Percentiles rank a stretch among this genome's conserved stretches.
phyloP scores from a whole-genome alignment of 2,797 vertebrate species.

The Phrynocephalus guinanensis region DNA sequence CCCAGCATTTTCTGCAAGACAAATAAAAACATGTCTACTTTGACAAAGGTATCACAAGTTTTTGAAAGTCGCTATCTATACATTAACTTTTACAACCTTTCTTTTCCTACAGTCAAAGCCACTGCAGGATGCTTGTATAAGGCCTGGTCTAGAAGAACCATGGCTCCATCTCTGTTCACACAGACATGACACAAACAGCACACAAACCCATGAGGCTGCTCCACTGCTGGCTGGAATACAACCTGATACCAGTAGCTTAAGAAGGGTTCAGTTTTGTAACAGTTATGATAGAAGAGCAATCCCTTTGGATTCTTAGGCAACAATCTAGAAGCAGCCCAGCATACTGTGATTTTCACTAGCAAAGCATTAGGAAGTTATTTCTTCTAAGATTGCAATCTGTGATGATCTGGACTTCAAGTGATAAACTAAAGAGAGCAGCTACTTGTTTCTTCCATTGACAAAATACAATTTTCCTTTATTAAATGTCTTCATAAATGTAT shows the following conservation, averaged over 20 bases:
- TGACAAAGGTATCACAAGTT: neutral
- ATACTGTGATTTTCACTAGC: neutral
- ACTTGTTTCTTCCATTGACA: neutral
- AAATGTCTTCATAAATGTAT: no score
- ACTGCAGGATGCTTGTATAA: neutral
- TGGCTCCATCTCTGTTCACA: neutral
- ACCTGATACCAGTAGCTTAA: neutral
- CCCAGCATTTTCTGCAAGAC: constrained; percentile 88
- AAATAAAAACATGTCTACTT: constrained; percentile 55
- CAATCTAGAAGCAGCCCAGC: neutral
- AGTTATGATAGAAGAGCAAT: neutral
- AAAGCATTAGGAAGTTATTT: neutral
- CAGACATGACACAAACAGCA: neutral
- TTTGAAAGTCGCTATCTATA: neutral
- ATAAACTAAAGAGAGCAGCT: neutral
- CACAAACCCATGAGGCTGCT: neutral
- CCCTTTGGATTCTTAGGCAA: neutral
- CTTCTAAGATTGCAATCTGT: neutral
- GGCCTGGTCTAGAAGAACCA: neutral
- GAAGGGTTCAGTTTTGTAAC: neutral
- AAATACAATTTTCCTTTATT: no score
- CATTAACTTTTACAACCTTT: neutral
- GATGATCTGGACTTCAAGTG: neutral
- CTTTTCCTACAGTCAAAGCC: neutral
- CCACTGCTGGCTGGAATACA: neutral